Base-by-base conservation (phyloP, 2,113 vertebrate genomes). In the Prinia subflava region DNA sequence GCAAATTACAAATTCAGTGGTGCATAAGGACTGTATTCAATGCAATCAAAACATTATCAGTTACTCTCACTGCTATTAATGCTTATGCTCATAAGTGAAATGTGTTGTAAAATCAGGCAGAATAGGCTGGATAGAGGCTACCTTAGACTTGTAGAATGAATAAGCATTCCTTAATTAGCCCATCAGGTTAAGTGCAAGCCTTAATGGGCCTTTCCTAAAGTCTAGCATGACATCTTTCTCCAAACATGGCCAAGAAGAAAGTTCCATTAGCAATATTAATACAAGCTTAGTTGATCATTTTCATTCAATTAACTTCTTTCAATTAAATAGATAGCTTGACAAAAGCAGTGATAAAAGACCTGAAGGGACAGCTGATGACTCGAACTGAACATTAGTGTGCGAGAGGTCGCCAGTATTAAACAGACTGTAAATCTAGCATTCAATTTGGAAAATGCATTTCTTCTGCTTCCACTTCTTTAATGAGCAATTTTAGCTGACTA, bases 221-320 rank as follows among this genome's bases (percentile, higher is more conserved):
- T 99, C 99, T 98, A 86, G 98, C 97, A 97, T 99, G 99, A 99
- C 99, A 99, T 98, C 98, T 98, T 98, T 98, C 98, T 99, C 99
- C 98, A 99, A 99, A 99, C 99, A 99, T 98, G 97, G 99, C 99
- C 99, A 99, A 99, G 99, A 99, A 99, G 98, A 99, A 99, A 98
- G 98, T 99, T 99, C 99, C 99, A 99, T 99, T 99, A 99, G 99
- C 99, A 99, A 99, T 99, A 99, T 99, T 99, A 99, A 99, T 99
- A 99, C 98, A 99, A 99, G 99, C 99, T 99, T 99, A 99, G 99
- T 99, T 99, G 99, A 99, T 99, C 99, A 99, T 99, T 99, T 99
- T 99, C 99, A 99, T 99, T 99, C 99, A 99, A 99, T 99, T 99
- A 99, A 99, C 99, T 99, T 99, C 99, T 99, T 99, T 99, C 99